These are phyloP conservation scores for Chloromyia formosa DNA, from an alignment of 2,888 invertebrate genomes.

Conservation along the genomic window DNA sequence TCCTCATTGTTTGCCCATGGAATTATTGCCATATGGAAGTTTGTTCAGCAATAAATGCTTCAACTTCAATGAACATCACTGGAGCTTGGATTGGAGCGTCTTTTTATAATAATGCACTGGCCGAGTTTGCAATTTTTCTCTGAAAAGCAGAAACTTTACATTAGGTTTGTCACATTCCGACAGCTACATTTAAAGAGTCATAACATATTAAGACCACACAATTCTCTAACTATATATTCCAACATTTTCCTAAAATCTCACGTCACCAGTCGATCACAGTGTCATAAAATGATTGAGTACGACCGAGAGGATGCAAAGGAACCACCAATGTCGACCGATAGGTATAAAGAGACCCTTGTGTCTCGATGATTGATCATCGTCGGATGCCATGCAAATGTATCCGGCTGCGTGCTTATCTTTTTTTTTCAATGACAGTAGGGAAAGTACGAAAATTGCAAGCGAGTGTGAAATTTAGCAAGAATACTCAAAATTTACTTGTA, in stretches of 20 bases:
- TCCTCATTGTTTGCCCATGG: slow-evolving; percentile 31
- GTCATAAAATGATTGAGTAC: neutral
- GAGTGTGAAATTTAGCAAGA: slow-evolving; percentile 35
- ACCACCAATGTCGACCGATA: neutral
- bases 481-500: neutral
- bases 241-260: slow-evolving; percentile 39
- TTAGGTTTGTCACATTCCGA: no score
- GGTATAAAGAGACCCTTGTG: neutral
- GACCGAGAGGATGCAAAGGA: neutral
- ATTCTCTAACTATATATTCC: no score
- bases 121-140: no score
- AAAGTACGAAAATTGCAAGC: neutral
- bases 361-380: slow-evolving; percentile 37
- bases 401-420: slow-evolving; percentile 34
- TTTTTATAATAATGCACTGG: no score
- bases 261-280: neutral
- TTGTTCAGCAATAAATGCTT: slow-evolving; percentile 21
- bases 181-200: no score
- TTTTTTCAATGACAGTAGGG: slow-evolving; percentile 7
- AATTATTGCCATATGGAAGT: slow-evolving; percentile 44
- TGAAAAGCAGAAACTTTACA: no score
- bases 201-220: no score
- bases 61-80: neutral
- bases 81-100: no score
- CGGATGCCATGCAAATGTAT: slow-evolving; percentile 12